A percentile compares a stretch with the other conserved stretches of the same genome.
These are phyloP conservation scores for Drosophila borborema DNA, from an alignment of 2,888 invertebrate genomes.

Conservation along the genomic window DNA sequence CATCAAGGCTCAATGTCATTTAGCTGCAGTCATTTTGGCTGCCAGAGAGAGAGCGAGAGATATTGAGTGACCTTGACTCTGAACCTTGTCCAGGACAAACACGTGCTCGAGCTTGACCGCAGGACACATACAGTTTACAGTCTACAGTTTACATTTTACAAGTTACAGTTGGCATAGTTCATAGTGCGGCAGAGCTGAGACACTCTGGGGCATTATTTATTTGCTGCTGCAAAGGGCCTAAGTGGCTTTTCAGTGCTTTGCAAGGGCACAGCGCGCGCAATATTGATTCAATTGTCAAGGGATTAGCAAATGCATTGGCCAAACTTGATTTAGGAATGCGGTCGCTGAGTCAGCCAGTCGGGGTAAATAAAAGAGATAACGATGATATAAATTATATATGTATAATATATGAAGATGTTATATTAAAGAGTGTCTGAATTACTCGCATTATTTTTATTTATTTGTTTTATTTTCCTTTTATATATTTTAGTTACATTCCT, in stretches of 20 bases:
- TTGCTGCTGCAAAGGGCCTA: slow-evolving; percentile 25
- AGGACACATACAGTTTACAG: slow-evolving; percentile 1
- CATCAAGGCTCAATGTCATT: slow-evolving; percentile 12
- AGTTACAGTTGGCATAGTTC: slow-evolving; percentile 12
- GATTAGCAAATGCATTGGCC: background rate
- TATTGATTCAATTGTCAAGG: slow-evolving; percentile 16
- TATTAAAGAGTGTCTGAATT: background rate
- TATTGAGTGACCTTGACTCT: slow-evolving; percentile 71
- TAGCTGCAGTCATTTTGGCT: slow-evolving; percentile 53
- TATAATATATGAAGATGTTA: background rate
- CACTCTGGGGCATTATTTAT: slow-evolving; percentile 32
- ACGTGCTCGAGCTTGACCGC: slow-evolving; percentile 45
- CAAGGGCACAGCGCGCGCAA: slow-evolving; percentile 25
- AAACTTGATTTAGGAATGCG: slow-evolving; percentile 2
- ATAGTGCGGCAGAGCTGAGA: slow-evolving; percentile 1
- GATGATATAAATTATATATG: background rate
- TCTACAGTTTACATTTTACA: background rate
- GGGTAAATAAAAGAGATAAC: background rate
- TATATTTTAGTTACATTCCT: no score
- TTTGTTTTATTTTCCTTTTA: background rate
- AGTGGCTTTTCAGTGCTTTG: slow-evolving; percentile 12
- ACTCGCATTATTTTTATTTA: background rate
- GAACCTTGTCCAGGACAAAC: slow-evolving; percentile 2
- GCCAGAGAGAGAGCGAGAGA: slow-evolving; percentile 9
- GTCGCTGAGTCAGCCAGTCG: no score